A percentile compares a stretch with the other conserved stretches of the same genome.
These are phyloP conservation scores for Drosophila lutescens DNA, from an alignment of 2,888 invertebrate genomes.

Conservation along the genomic window DNA sequence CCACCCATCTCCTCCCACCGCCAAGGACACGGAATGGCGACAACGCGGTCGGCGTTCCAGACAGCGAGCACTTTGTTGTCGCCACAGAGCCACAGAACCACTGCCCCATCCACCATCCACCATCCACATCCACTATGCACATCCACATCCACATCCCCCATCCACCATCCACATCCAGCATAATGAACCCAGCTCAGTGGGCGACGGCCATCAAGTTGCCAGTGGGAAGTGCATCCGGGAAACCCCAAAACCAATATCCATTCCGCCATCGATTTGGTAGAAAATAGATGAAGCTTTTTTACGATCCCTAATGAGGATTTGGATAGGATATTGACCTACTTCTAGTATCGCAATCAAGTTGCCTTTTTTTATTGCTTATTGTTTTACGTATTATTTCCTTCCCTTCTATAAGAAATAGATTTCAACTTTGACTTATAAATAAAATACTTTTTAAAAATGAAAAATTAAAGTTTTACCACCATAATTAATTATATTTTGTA, in stretches of 20 bases:
- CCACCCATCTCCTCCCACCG: neutral
- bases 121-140: neutral
- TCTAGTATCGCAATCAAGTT: no score
- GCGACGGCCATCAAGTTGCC: constrained; percentile 24
- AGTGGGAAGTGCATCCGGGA: constrained; percentile 33
- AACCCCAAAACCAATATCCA: constrained; percentile 38
- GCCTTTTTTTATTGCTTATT: no score
- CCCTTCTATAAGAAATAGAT: no score
- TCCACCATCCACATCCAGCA: constrained; percentile 4
- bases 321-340: neutral
- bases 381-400: neutral
- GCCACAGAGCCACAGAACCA: constrained; percentile 17
- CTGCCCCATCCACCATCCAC: neutral
- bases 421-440: no score
- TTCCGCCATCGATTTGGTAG: constrained; percentile 20
- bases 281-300: constrained; percentile 12
- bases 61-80: constrained; percentile 39
- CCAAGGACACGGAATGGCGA: constrained; percentile 40
- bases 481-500: no score
- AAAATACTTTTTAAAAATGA: no score
- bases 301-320: constrained; percentile 11
- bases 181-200: constrained; percentile 29
- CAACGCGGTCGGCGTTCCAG: constrained; percentile 49
- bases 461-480: no score
- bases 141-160: neutral